A percentile compares a stretch with the other conserved stretches of the same genome.
Evolutionary conservation across 2,113 vertebrate species (phyloP).

Genomic region (Aphelocoma coerulescens): DNA sequence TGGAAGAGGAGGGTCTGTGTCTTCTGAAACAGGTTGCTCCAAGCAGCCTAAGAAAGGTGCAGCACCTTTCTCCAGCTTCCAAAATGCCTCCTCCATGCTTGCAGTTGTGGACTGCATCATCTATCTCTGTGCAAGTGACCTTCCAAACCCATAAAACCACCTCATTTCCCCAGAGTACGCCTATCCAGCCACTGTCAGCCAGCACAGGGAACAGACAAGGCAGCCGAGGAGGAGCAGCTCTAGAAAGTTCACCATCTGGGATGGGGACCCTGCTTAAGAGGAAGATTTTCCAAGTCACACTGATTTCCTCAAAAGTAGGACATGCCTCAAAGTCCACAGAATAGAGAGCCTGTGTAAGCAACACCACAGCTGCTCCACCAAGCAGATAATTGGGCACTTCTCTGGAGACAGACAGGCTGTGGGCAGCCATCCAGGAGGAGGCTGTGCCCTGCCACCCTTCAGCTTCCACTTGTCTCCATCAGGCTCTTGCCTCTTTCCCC

Average conservation of each 20-base stretch:
- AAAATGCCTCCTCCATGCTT: neutral
- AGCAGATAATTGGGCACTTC: neutral
- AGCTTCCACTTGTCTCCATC: neutral
- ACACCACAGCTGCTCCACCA: neutral
- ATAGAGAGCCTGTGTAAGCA: neutral
- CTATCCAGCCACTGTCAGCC: neutral
- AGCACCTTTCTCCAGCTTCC: neutral
- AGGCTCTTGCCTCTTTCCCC: neutral
- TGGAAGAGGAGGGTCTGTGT: neutral
- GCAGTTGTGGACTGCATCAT: neutral
- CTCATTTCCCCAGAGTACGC: neutral
- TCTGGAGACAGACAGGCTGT: neutral
- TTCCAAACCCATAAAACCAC: neutral
- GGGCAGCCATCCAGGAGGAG: neutral
- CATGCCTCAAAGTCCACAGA: neutral
- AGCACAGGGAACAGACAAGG: neutral
- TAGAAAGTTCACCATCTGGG: neutral
- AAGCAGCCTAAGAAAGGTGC: neutral
- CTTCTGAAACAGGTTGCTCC: neutral
- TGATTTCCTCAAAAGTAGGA: neutral
- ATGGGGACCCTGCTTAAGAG: neutral
- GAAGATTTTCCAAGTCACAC: neutral
- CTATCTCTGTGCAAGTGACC: rapidly evolving
- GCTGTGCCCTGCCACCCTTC: rapidly evolving
- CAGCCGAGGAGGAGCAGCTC: neutral